A percentile compares a stretch with the other conserved stretches of the same genome.
Evolutionary conservation across 2,113 vertebrate species (phyloP).

Genomic region (Peromyscus leucopus): DNA sequence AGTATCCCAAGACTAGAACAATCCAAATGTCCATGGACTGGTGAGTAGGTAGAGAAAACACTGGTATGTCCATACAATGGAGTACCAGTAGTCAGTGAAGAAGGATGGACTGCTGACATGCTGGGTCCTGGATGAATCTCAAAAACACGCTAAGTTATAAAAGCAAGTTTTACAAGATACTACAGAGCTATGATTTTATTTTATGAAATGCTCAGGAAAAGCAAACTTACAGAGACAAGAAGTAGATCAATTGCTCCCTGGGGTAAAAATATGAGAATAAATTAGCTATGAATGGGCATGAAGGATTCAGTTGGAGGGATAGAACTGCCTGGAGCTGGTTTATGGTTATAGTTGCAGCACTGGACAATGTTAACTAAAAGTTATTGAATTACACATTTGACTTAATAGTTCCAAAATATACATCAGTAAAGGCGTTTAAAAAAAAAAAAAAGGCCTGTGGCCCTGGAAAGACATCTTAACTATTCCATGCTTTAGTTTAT

Average conservation of each 20-base stretch:
- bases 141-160: background rate
- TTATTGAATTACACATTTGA: background rate
- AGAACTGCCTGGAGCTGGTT: background rate
- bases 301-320: background rate
- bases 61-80: background rate
- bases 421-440: background rate
- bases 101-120: background rate
- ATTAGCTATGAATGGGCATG: background rate
- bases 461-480: background rate
- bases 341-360: background rate
- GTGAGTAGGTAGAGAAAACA: background rate
- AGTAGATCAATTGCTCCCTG: background rate
- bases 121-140: background rate
- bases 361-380: slow-evolving; percentile 5
- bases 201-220: slow-evolving; percentile 15
- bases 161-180: background rate
- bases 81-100: background rate
- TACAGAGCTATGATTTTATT: background rate
- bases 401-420: slow-evolving; percentile 10
- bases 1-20: background rate
- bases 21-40: background rate
- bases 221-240: background rate
- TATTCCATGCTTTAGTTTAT: background rate
- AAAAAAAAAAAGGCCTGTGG: background rate
- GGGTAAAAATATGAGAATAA: background rate